Evolutionary conservation across 2,888 invertebrate species (phyloP), one percentile per base, ranked within the genome.

Genomic region (Exephanes ischioxanthus): DNA sequence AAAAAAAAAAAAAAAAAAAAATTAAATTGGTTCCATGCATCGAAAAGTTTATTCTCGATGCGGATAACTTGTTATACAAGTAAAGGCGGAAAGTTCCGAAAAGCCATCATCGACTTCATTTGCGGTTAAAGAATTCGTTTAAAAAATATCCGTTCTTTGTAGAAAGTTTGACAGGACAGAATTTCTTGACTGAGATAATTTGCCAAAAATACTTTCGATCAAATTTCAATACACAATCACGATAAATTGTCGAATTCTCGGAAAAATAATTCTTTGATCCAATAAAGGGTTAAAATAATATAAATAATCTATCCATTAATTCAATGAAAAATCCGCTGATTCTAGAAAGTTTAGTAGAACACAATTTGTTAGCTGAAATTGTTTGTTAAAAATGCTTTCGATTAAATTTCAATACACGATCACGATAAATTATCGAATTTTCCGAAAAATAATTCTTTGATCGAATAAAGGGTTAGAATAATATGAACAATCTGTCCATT

Each of bases 1-100:
- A 45, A 45, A 45, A 45, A 45, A 45, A 37, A n/a, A 14, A 45
- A 45, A 45, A 45, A 45, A 45, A 37, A 9, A 37, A 37, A 37
- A 73, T 80, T 80, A 85, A 80, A 77, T 83, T 80, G 80, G 71
- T 73, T 72, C 68, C 63, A 22, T 63, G 45, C 48, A 77, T 76
- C 76, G 48, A 82, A 67, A 72, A 83, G 83, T 85, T 83, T 82
- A 85, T 79, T 63, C 79, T 82, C 76, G 76, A 80, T 66, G 63
- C 37, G 41, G 63, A 77, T 82, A 70, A 80, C 37, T 82, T 66
- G 67, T 67, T 75, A 19, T 51, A 33, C 63, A 75, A 30, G 19
- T 51, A 33, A 33, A 63, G 33, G 75, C n/a, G 22, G 7, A 66
- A 76, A 76, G 51, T 37, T 53, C 51, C 66, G 53, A 76, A 76